phyloP scores from a whole-genome alignment of 1,140 invertebrate genomes.

The Aphidius ervi region DNA sequence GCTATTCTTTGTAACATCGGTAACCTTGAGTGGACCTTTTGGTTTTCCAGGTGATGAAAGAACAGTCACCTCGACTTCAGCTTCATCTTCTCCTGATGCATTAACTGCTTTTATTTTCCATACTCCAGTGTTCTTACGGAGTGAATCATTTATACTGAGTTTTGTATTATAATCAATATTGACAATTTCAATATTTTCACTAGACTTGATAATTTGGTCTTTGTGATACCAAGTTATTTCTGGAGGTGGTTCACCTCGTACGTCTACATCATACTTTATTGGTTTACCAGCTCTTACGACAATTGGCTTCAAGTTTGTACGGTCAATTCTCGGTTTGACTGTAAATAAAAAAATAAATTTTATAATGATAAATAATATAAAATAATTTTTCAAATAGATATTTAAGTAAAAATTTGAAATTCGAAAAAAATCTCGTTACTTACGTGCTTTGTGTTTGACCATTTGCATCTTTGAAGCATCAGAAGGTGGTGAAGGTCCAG shows the following conservation, averaged over 20 bases:
- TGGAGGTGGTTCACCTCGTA: constrained; percentile 91
- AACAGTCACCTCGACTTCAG: constrained; percentile 88
- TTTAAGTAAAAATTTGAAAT: too few relatives aligned
- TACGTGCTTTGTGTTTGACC: constrained; percentile 83
- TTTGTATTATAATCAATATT: constrained; percentile 94
- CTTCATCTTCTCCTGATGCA: constrained; percentile 88
- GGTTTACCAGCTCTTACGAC: constrained; percentile 86
- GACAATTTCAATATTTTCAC: constrained; percentile 75
- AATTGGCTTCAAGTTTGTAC: constrained; percentile 88
- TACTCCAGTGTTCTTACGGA: constrained; percentile 79
- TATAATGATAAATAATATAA: too few relatives aligned
- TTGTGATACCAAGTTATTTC: constrained; percentile 82
- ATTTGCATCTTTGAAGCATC: constrained; percentile 89
- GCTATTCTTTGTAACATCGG: constrained; percentile 86
- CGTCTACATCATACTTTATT: constrained; percentile 90
- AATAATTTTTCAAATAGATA: too few relatives aligned
- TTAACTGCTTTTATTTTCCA: constrained; percentile 92
- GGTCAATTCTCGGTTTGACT: constrained; percentile 96
- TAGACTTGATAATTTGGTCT: constrained; percentile 55
- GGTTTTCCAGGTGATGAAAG: constrained; percentile 79
- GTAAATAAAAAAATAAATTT: constrained; percentile 13
- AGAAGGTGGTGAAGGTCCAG: constrained; percentile 87
- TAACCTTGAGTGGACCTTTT: constrained; percentile 87
- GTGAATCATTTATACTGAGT: constrained; percentile 78
- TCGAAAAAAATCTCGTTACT: constrained; percentile 49